phyloP scores from a whole-genome alignment of 2,113 vertebrate genomes.

The Jaculus jaculus region DNA sequence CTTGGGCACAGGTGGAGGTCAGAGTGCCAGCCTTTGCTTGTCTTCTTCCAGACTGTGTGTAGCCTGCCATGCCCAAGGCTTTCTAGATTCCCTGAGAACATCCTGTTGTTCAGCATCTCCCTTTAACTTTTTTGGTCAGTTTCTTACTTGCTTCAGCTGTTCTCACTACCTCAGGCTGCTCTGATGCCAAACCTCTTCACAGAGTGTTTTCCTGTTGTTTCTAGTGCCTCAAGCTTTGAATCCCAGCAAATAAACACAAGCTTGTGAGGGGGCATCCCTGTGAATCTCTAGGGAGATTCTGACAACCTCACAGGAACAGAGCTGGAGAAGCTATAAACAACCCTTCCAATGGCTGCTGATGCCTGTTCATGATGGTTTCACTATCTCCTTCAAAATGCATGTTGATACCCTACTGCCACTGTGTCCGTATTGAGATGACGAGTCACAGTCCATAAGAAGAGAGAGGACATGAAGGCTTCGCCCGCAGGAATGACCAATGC shows the following conservation, averaged over 20 bases:
- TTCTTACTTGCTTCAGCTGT: neutral
- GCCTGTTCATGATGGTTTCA: neutral
- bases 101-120: neutral
- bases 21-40: neutral
- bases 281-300: neutral
- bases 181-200: neutral
- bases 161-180: neutral
- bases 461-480: neutral
- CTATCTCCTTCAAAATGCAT: neutral
- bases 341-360: neutral
- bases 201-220: neutral
- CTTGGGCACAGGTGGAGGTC: neutral
- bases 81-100: neutral
- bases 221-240: neutral
- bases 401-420: neutral
- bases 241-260: neutral
- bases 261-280: neutral
- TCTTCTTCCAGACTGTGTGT: neutral
- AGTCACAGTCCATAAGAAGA: too few relatives aligned
- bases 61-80: rapidly evolving
- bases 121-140: neutral
- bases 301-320: neutral
- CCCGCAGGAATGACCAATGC: neutral
- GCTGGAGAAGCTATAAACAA: neutral
- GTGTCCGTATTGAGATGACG: neutral